Base-by-base conservation (phyloP, 2,888 invertebrate species). In the Cremastinae sp. region DNA sequence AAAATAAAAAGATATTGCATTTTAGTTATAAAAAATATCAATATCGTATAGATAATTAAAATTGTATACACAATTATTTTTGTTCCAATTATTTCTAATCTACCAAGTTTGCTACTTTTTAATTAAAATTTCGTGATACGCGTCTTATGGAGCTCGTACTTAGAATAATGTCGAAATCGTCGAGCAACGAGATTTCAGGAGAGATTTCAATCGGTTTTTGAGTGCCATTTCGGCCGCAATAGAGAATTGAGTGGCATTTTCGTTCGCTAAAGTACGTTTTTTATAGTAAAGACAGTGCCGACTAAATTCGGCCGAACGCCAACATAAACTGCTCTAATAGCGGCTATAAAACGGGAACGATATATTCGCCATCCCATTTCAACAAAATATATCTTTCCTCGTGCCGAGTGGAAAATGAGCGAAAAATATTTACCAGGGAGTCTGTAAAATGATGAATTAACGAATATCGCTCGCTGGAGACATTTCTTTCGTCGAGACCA, bases 271-370 rank as follows among this genome's bases (percentile, higher is more conserved):
- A 37, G 37, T 49, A 47, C 39, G 12, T 20, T 28, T n/a, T 35
- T n/a, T 53, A 43, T 41, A 55, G 35, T 41, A 62, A 28, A 43
- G 10, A 39, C 43, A 61, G 49, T 28, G 47, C n/a, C 49, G 9
- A 62, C 66, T 56, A 64, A 66, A 62, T 75, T 75, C 68, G 72
- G 58, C 75, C 22, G 68, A 68, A 68, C 68, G 72, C 72, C 72
- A 72, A 75, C 72, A 64, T 72, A 75, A 72, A 72, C 68, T 39
- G 58, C 56, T 20, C 51, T 75, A 72, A 75, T 62, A 51, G 72
- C 62, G 62, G 43, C 56, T 56, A 20, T 37, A 51, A 62, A 68
- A 72, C 53, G 56, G 55, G 35, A 68, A 56, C 37, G 14, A 20
- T 35, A 35, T 45, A 41, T 41, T 28, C 53, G 37, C 22, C n/a